Percentiles rank a stretch among this genome's conserved stretches.
Evolutionary conservation across 2,888 invertebrate species (phyloP).

Genomic region (Diplolepis rosae): DNA sequence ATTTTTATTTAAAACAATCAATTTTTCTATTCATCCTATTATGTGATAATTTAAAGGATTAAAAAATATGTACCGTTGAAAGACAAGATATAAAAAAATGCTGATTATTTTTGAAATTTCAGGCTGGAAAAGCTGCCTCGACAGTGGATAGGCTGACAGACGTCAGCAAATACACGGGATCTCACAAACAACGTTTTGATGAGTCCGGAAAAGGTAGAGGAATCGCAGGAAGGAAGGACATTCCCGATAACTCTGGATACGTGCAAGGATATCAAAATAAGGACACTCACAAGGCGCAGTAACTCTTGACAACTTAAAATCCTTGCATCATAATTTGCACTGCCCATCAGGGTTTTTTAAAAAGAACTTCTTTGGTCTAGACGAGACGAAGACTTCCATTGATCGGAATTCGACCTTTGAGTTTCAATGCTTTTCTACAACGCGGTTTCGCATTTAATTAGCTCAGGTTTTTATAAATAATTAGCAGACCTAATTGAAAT

Average conservation of each 20-base stretch:
- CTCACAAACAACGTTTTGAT: conserved; percentile 90
- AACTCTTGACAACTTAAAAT: conserved; percentile 36
- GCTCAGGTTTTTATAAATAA: neutral
- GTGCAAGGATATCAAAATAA: conserved; percentile 91
- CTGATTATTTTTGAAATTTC: conserved; percentile 68
- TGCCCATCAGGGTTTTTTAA: conserved; percentile 15
- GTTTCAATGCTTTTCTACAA: neutral
- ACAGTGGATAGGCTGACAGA: conserved; percentile 87
- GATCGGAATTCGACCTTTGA: conserved; percentile 20
- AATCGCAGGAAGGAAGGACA: conserved; percentile 86
- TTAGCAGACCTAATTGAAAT: neutral
- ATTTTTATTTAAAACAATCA: no score
- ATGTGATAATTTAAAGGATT: no score
- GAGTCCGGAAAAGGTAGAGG: conserved; percentile 90
- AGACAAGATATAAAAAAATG: no score
- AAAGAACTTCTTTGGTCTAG: neutral
- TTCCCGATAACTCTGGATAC: conserved; percentile 84
- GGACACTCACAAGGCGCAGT: conserved; percentile 78
- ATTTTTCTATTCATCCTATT: no score
- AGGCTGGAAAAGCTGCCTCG: conserved; percentile 72
- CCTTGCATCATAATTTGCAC: conserved; percentile 7
- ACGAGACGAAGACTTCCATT: conserved; percentile 6
- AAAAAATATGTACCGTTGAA: no score
- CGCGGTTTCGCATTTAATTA: conserved; percentile 7
- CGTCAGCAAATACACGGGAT: conserved; percentile 90